Base-by-base conservation (phyloP, 2,113 vertebrate species). In the Oreochromis niloticus region DNA sequence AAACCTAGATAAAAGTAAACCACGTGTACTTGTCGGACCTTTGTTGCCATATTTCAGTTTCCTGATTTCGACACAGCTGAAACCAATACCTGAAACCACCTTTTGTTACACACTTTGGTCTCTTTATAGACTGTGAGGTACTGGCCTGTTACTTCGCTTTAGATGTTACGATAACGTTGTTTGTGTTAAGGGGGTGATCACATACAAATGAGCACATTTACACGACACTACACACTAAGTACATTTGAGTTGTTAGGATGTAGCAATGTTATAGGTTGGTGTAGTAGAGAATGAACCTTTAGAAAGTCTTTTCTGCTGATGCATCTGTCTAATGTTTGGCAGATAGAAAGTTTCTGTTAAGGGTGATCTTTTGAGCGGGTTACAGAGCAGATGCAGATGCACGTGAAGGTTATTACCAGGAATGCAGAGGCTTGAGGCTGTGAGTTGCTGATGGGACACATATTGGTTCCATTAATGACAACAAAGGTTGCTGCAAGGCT, bases 401-500 rank as follows among this genome's bases (percentile, higher is more conserved):
- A 87, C 27, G 16, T 82, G 50, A 79, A 79, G 81, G 36, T 89
- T 46, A 78, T 90, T 87, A 81, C 27, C 63, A 66, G 80, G 59
- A 85, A 82, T 71, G 57, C 63, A 66, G 46, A 81, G 16, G 56
- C 84, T 75, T 41, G 36, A 85, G 34, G 39, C 85, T 83, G 34
- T 68, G 61, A 82, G 84, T 88, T 86, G 9, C 32, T 81, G 52
- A 78, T 55, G 56, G 32, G 61, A 83, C 85, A 81, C 46, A 43
- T 80, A 80, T 52, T 90, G 43, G 41, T 80, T 80, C 10, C 71
- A 88, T 86, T 84, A 79, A 68, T 82, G 79, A 85, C 59, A 82
- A 39, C 59, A 80, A 80, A 83, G 48, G 81, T 36, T 52, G 41
- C 19, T 82, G 81, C 81, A 46, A 55, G 50, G 41, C 78, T 27